Base-by-base conservation (phyloP, 2,888 invertebrate genomes). In the Lucinisca nassula region DNA sequence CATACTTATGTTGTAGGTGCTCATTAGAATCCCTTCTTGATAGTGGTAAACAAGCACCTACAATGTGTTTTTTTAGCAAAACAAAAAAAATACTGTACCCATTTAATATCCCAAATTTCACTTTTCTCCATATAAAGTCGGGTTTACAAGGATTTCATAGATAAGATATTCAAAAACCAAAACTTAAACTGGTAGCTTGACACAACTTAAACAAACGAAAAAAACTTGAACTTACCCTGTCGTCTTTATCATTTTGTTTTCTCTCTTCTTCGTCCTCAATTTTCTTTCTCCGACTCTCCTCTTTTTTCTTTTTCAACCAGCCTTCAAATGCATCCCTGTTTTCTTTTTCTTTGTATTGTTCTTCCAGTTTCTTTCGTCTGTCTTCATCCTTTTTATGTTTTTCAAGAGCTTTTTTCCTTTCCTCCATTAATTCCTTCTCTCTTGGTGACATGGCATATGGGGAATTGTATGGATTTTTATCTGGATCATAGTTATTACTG, bases 391-490 rank as follows among this genome's bases (percentile, higher is more conserved):
- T 87, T 74, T 81, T 92, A 74, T 92, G 88, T 72, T 93, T 91
- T 77, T 94, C 94, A 73, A 88, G 78, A 27, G 89, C 87, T 73
- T 92, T 92, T 38, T 91, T 91, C 73, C 92, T 85, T 49, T 94
- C 88, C 78, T 90, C 88, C 72, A 91, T 85, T 27, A 89, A 75
- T 70, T 94, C 88, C 79, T 94, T 94, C 76, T 95, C 92, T 32
- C 94, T 87, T 0, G 91, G 91, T 0, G 94, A 91, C 89, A 95
- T 84, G 37, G 93, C 95, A 89, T 95, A 96, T 0, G 95, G 95
- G 6, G 95, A 95, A 75, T 84, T 89, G 82, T 96, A 95, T 70
- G 86, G 78, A 74, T 91, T 87, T n/a, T 90, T 85, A 37, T 92
- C 79, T 21, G 79, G 70, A 10, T 90, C 82, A 27, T 88, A 55